phyloP scores from a whole-genome alignment of 2,888 invertebrate species.

The Aspidiotus destructor region DNA sequence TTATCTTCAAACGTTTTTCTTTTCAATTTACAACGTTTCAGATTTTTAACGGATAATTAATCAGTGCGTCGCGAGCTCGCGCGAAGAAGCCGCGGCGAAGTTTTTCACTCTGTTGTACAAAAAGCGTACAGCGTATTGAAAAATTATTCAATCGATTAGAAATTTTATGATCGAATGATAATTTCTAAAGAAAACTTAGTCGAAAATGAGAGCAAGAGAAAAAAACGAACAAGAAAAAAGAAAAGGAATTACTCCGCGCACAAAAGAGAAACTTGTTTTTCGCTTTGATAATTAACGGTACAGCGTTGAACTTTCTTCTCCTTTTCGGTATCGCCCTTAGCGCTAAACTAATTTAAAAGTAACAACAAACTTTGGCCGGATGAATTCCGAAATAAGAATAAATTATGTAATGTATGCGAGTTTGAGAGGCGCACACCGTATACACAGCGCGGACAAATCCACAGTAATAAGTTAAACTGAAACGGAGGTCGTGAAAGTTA shows the following conservation, averaged over 20 bases:
- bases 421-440: slow-evolving; percentile 1
- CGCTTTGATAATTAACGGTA: slow-evolving; percentile 9
- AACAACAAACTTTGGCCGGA: slow-evolving; percentile 12
- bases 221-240: neutral
- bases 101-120: slow-evolving; percentile 1
- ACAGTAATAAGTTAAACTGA: slow-evolving; percentile 10
- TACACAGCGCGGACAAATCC: neutral
- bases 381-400: slow-evolving; percentile 16
- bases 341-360: slow-evolving; percentile 11
- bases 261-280: neutral
- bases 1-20: too few relatives aligned
- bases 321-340: neutral
- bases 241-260: neutral
- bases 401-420: slow-evolving; percentile 16
- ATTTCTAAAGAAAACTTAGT: too few relatives aligned
- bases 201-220: neutral
- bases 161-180: too few relatives aligned
- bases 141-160: too few relatives aligned
- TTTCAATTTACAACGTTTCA: too few relatives aligned
- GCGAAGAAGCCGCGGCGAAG: neutral
- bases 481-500: slow-evolving; percentile 10
- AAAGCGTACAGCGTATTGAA: neutral
- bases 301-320: slow-evolving; percentile 4
- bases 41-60: too few relatives aligned
- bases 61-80: neutral